These are phyloP conservation scores for Drosophila jambulina DNA, from an alignment of 1,140 invertebrate species.

Conservation along the genomic window DNA sequence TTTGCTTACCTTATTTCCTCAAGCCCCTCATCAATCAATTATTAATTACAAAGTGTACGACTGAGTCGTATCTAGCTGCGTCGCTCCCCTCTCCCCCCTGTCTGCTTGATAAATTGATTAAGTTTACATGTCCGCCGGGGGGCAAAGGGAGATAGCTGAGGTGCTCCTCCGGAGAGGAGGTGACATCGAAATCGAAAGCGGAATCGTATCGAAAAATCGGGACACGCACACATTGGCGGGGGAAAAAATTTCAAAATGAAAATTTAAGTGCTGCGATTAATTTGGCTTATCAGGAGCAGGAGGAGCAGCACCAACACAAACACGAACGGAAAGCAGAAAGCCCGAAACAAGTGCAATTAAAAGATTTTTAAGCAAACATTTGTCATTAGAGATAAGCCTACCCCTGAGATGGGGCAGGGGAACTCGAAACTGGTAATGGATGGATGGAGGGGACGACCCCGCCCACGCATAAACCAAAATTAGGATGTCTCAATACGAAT, in stretches of 20 bases:
- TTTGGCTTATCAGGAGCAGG: constrained; percentile 73
- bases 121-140: constrained; percentile 61
- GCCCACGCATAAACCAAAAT: constrained; percentile 76
- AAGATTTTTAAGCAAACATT: constrained; percentile 83
- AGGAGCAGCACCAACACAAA: constrained; percentile 24
- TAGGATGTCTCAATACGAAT: constrained; percentile 69
- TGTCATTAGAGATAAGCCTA: constrained; percentile 78
- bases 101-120: constrained; percentile 73
- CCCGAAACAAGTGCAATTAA: constrained; percentile 80
- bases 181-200: constrained; percentile 49
- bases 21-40: constrained; percentile 73
- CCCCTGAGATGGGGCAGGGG: constrained; percentile 2
- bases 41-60: constrained; percentile 77
- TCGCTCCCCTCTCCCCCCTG: not conserved
- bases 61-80: constrained; percentile 17
- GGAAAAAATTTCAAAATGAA: constrained; percentile 71
- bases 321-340: constrained; percentile 12
- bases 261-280: constrained; percentile 83
- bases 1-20: constrained; percentile 32
- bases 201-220: constrained; percentile 55
- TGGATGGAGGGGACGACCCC: not conserved
- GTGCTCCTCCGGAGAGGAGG: not conserved
- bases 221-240: constrained; percentile 21
- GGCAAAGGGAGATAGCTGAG: constrained; percentile 6
- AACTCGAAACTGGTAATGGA: not conserved